Evolutionary conservation across 1,140 invertebrate species (phyloP).

Genomic region (Oryctes rhinoceros): DNA sequence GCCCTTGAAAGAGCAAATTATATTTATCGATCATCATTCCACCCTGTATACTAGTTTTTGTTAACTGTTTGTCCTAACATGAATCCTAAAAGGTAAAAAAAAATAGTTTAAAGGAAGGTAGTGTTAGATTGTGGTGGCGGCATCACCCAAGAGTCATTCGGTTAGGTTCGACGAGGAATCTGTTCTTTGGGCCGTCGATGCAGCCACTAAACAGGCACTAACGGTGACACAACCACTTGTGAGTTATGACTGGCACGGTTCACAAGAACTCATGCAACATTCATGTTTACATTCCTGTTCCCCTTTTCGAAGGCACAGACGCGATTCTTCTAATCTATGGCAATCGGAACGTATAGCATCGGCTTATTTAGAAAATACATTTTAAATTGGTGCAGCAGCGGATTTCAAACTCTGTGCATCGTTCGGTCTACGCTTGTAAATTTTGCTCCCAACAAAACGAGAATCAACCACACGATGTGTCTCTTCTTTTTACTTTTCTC

Average conservation of each 20-base stretch:
- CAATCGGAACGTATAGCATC: slow-evolving; percentile 39
- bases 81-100: too few species aligned
- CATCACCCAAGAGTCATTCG: background rate
- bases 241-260: slow-evolving; percentile 40
- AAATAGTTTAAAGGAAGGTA: too few species aligned
- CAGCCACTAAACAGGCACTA: slow-evolving; percentile 30
- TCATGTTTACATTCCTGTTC: slow-evolving; percentile 42
- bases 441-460: slow-evolving; percentile 8
- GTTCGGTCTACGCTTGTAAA: slow-evolving; percentile 16
- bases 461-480: background rate
- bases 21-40: background rate
- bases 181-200: background rate
- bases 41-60: background rate
- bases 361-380: slow-evolving; percentile 42
- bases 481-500: background rate
- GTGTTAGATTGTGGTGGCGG: too few species aligned
- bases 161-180: background rate
- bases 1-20: background rate
- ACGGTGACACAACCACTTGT: slow-evolving; percentile 38
- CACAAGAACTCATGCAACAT: slow-evolving; percentile 42
- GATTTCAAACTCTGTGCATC: slow-evolving; percentile 1
- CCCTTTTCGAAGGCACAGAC: slow-evolving; percentile 23
- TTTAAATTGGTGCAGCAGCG: slow-evolving; percentile 36
- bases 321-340: slow-evolving; percentile 37
- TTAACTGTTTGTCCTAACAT: background rate